These are phyloP conservation scores for Drosophila birchii DNA, from an alignment of 2,888 invertebrate species.

Conservation along the genomic window DNA sequence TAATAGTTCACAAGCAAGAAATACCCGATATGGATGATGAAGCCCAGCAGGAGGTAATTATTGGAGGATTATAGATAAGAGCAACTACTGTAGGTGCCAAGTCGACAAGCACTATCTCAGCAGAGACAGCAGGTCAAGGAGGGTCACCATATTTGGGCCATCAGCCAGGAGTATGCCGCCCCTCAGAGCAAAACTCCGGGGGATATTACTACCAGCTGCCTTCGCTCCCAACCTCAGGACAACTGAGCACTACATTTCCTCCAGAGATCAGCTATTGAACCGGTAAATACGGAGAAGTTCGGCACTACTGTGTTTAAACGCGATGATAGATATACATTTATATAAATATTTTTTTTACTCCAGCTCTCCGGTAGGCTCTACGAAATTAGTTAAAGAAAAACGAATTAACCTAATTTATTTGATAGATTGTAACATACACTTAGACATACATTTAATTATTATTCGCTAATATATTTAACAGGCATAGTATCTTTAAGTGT, in stretches of 20 bases:
- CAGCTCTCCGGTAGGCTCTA: slow-evolving; percentile 53
- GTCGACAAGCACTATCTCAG: slow-evolving; percentile 46
- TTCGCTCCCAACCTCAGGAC: slow-evolving; percentile 44
- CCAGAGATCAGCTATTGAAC: slow-evolving; percentile 52
- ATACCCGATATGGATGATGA: slow-evolving; percentile 84
- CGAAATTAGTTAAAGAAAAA: slow-evolving; percentile 55
- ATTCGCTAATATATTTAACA: slow-evolving; percentile 11
- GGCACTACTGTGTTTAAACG: slow-evolving; percentile 61
- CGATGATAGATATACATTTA: slow-evolving; percentile 52
- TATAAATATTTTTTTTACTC: slow-evolving; percentile 51
- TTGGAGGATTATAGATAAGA: slow-evolving; percentile 84
- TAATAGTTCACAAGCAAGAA: slow-evolving; percentile 84
- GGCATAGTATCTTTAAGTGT: slow-evolving; percentile 66
- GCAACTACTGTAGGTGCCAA: slow-evolving; percentile 64
- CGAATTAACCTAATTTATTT: slow-evolving; percentile 71
- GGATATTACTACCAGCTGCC: slow-evolving; percentile 61
- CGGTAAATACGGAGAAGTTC: neutral
- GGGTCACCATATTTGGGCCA: slow-evolving; percentile 36
- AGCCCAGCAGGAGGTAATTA: slow-evolving; percentile 84
- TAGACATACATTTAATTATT: slow-evolving; percentile 20
- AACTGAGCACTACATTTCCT: slow-evolving; percentile 44
- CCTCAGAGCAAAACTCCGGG: slow-evolving; percentile 37
- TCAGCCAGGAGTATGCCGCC: slow-evolving; percentile 20
- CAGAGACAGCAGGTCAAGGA: slow-evolving; percentile 43
- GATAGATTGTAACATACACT: slow-evolving; percentile 66